Evolutionary conservation across 2,113 vertebrate genomes (phyloP).

Genomic region (Cyprinus carpio): DNA sequence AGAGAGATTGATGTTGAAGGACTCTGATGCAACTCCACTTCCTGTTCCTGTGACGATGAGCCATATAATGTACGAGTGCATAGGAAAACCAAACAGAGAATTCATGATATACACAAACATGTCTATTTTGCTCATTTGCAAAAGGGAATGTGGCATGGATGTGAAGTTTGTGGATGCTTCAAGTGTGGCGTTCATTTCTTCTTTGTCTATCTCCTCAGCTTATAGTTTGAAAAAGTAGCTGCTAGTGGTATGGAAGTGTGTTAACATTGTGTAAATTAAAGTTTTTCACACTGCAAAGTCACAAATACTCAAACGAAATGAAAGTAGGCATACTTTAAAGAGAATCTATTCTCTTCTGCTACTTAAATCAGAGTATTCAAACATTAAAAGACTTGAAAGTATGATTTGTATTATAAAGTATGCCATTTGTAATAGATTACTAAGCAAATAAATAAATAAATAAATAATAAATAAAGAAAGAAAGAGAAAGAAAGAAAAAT

Average conservation of each 20-base stretch:
- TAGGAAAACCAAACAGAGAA: conserved; percentile 1
- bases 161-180: not conserved
- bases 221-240: not conserved
- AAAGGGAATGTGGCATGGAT: not conserved
- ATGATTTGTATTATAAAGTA: too few species aligned
- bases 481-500: too few species aligned
- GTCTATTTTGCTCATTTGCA: not conserved
- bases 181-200: not conserved
- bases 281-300: not conserved
- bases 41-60: not conserved
- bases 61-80: not conserved
- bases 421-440: not conserved
- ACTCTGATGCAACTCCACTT: conserved; percentile 19
- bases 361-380: not conserved
- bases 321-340: not conserved
- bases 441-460: not conserved
- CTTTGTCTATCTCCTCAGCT: not conserved
- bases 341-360: not conserved
- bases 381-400: not conserved
- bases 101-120: not conserved
- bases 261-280: not conserved
- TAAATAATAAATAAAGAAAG: not conserved
- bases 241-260: too few species aligned
- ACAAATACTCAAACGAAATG: not conserved
- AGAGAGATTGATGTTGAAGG: conserved; percentile 42